Base-by-base conservation (phyloP, 2,113 vertebrate species). In the Entelurus aequoreus region DNA sequence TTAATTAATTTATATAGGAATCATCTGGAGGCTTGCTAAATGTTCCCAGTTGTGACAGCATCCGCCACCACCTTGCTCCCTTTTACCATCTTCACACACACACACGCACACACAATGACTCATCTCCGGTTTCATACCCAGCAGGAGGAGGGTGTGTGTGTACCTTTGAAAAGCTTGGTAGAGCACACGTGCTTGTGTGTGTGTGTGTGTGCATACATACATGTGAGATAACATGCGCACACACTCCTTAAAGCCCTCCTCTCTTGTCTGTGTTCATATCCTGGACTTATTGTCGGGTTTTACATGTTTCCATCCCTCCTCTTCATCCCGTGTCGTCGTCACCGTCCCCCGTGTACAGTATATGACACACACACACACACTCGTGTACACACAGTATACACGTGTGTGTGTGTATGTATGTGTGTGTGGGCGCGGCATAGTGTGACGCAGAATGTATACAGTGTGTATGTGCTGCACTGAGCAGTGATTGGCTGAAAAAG, bases 1-100 rank as follows among this genome's bases (percentile, higher is more conserved):
- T 83, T 85, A 87, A 83, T 86, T 84, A 80, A 83, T 88, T 85
- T 81, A 38, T 76, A 50, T 69, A 42, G 48, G 52, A 75, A 79
- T 79, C 44, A 58, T 84, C 78, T 66, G 57, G 81, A 75, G 81
- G 72, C 69, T 81, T 81, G 75, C 83, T 87, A 81, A 82, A 79
- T 75, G 74, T 79, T 85, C 80, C 80, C 76, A 71, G 70, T 76
- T 68, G 75, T 80, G 79, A 81, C 74, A 76, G 69, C 57, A 19
- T 2, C 6, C 54, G 51, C 28, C 13, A 13, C 5, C 10, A 5
- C 46, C 5, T 21, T 1, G 11, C 36, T 2, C 6, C 28, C 21
- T n/a, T 36, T 35, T 49, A 40, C 14, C 55, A 21, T 37, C 37
- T 48, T 10, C 21, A 48, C 60, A 13, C 36, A 5, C 63, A 37